Percentiles rank a stretch among this genome's conserved stretches.
These are phyloP conservation scores for Chymomyza amoena DNA, from an alignment of 2,888 invertebrate species.

Conservation along the genomic window DNA sequence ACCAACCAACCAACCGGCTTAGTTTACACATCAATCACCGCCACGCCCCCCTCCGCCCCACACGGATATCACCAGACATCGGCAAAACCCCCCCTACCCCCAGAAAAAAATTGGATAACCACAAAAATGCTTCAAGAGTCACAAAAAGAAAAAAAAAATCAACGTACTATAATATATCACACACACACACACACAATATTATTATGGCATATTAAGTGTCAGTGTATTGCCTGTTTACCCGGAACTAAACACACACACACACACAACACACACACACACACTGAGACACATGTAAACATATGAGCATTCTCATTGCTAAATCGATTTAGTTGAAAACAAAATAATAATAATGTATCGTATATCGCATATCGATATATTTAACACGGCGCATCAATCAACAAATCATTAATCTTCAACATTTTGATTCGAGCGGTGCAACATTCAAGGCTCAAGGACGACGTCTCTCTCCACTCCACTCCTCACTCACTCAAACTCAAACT, in stretches of 20 bases:
- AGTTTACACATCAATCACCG: conserved; percentile 34
- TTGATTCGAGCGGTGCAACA: conserved; percentile 46
- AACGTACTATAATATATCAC: background rate
- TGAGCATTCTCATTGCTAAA: conserved; percentile 70
- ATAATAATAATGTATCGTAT: background rate
- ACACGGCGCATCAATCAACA: background rate
- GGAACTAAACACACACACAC: conserved; percentile 20
- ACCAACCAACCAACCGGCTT: no score
- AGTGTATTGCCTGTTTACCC: conserved; percentile 12
- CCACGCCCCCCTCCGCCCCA: background rate
- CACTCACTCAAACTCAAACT: no score
- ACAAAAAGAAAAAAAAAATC: background rate
- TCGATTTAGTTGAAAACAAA: conserved; percentile 43
- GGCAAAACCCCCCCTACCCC: background rate
- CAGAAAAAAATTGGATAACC: background rate
- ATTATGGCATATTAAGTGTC: conserved; percentile 3
- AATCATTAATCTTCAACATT: conserved; percentile 45
- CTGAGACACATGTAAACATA: conserved; percentile 30
- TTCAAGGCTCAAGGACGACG: background rate
- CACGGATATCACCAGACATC: background rate
- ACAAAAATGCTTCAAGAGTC: no score
- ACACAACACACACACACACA: conserved; percentile 17
- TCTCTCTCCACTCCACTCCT: no score
- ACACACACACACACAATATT: conserved; percentile 6
- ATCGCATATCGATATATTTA: background rate